Evolutionary conservation across 2,888 invertebrate genomes (phyloP), one percentile per base, ranked within the genome.

Genomic region (Pterobdella sp.): DNA sequence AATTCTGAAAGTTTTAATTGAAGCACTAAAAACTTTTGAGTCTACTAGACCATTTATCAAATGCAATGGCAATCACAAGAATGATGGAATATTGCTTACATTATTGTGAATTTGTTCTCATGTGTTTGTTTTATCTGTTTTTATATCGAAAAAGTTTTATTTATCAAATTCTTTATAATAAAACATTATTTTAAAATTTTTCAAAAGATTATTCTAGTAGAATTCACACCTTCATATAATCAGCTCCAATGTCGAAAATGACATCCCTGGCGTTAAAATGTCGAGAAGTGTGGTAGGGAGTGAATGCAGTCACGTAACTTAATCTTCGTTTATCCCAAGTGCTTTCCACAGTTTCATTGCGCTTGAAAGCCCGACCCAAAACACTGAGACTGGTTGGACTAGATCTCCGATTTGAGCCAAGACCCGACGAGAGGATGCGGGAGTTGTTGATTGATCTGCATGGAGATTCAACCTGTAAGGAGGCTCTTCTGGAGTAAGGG

Each of bases 161-260:
- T 49, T 18, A 49, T 49, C 52, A 18, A n/a, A 18, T 49, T 14
- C n/a, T 49, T 49, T 49, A 18, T 49, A 14, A 49, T 14, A n/a
- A 49, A 18, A 18, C 52, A 18, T 49, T 49, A 49, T 49, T 49
- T 49, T 18, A n/a, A 49, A 49, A 18, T 49, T n/a, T 49, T 49
- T 49, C 52, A 14, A 49, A 49, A 18, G 52, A 49, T 14, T 49
- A 49, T 49, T 49, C 14, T 49, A 18, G 52, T n/a, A 49, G 52
- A n/a, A n/a, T n/a, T n/a, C n/a, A n/a, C 29, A 95, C 93, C 81
- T 94, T 88, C 79, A 95, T 88, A 74, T 94, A 94, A 86, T 95
- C 95, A 70, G 93, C 93, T 32, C 94, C 95, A 81, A 96, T 95
- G 82, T 93, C 93, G 68, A 94, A 76, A 37, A 77, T 74, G 34